Base-by-base conservation (phyloP, 2,797 vertebrate species). In the Phalanger gymnotis region DNA sequence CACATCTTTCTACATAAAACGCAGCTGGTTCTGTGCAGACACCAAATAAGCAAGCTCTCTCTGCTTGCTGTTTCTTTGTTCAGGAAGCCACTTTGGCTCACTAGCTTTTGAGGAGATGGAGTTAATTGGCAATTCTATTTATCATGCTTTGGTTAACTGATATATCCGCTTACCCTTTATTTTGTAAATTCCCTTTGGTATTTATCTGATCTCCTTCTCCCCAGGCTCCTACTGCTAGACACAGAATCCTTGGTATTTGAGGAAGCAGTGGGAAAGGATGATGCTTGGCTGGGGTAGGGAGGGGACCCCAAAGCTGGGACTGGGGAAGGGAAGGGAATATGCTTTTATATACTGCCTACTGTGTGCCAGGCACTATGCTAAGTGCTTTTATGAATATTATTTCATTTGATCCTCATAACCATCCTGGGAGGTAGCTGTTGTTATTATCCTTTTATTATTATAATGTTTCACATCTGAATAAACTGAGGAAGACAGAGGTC, bases 91-190 rank as follows among this genome's bases (percentile, higher is more conserved):
- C 34, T 93, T 90, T 92, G 92, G 93, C 92, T 92, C 57, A 58
- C 1, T 53, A 1, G 55, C 91, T 56, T 93, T 91, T 52, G 93
- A 93, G 94, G 58, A 61, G 10, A 5, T 31, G 6, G 57, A 92
- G 81, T 66, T 97, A 96, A 96, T 93, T 94, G 96, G 96, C 95
- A 57, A 91, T 30, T 54, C 93, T 55, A 2, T 92, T 95, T 47
- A 81, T 94, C 95, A 95, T 28, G 13, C 91, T 93, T 53, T 58
- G 90, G 90, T 31, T 96, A 97, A 91, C 73, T 51, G 90, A 87
- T 30, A 51, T 58, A 57, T 54, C 89, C 31, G 90, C 90, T 58
- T 87, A 87, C 90, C 55, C 94, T 95, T 91, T 25, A 58, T 91
- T 87, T 56, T 93, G 91, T 94, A 94, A 97, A 96, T 54, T 66